Evolutionary conservation across 2,797 vertebrate genomes (phyloP).

Genomic region (Lophius americanus): DNA sequence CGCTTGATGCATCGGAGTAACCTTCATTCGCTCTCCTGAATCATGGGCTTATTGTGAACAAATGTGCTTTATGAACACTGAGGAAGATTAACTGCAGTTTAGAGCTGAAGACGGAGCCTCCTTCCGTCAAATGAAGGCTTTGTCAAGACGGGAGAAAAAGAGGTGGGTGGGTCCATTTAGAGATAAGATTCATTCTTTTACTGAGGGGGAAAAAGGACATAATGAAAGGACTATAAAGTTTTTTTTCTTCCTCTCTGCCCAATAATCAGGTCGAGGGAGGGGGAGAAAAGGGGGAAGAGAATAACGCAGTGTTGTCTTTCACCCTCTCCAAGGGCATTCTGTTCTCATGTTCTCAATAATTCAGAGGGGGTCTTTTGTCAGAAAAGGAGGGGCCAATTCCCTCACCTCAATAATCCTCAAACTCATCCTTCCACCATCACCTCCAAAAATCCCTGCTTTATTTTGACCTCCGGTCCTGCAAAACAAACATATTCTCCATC

Average conservation of each 20-base stretch:
- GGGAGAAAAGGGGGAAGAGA: conserved; percentile 33
- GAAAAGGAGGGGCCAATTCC: conserved; percentile 31
- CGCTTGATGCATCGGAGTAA: conserved; percentile 53
- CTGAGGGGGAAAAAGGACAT: conserved; percentile 26
- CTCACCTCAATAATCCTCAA: conserved; percentile 56
- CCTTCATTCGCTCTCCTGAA: conserved; percentile 61
- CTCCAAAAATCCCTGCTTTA: conserved; percentile 32
- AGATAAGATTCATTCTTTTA: conserved; percentile 77
- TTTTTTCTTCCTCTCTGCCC: conserved; percentile 55
- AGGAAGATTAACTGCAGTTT: conserved; percentile 60
- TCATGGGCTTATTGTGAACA: conserved; percentile 67
- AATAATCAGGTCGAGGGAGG: conserved; percentile 59
- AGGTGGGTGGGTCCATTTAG: conserved; percentile 61
- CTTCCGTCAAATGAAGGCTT: conserved; percentile 55
- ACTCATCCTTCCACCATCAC: conserved; percentile 43
- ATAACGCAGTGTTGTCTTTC: conserved; percentile 70
- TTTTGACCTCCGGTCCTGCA: conserved; percentile 49
- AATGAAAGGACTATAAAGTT: conserved; percentile 54
- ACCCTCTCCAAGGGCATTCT: conserved; percentile 60
- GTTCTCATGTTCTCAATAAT: conserved; percentile 73
- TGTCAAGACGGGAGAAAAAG: conserved; percentile 33
- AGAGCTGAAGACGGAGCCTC: conserved; percentile 56
- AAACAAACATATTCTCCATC: conserved; percentile 28
- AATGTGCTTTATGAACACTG: conserved; percentile 71
- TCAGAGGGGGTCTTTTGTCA: conserved; percentile 64